Conservation (phyloP, 2,113 vertebrate species). For the Leptosomus discolor region DNA sequence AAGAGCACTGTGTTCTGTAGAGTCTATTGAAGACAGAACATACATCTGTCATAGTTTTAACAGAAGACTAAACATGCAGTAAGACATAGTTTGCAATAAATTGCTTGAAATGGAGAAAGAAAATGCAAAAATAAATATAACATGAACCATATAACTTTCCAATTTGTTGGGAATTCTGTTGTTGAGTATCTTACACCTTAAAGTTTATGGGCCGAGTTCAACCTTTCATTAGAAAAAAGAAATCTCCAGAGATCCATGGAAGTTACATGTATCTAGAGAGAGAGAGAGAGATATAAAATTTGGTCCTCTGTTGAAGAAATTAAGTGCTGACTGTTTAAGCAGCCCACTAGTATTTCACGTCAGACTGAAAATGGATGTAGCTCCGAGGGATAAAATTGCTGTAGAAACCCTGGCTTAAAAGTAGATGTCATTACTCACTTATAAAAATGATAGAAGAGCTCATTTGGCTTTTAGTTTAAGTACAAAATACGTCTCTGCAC, state of each 20-base stretch:
- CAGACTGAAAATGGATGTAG: neutral
- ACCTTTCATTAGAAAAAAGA: neutral
- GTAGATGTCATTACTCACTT: conserved; percentile 4
- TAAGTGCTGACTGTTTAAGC: neutral
- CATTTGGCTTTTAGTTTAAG: conserved; percentile 35
- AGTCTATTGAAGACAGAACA: neutral
- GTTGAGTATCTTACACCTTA: neutral
- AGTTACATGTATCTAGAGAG: neutral
- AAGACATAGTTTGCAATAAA: neutral
- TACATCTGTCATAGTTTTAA: neutral
- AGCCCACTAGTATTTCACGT: neutral
- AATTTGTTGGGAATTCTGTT: neutral
- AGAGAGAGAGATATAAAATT: neutral
- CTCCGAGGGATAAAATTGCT: neutral
- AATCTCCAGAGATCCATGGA: neutral
- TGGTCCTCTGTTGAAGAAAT: neutral
- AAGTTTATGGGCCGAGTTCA: neutral
- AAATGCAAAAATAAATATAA: neutral
- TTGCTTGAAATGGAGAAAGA: neutral
- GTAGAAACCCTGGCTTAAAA: neutral
- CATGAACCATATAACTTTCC: neutral
- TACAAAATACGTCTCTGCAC: conserved; percentile 3
- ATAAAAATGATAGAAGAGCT: neutral
- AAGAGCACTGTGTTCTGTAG: neutral
- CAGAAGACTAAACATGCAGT: neutral